Base-by-base conservation (phyloP, 2,113 vertebrate species). In the Anoura caudifer region DNA sequence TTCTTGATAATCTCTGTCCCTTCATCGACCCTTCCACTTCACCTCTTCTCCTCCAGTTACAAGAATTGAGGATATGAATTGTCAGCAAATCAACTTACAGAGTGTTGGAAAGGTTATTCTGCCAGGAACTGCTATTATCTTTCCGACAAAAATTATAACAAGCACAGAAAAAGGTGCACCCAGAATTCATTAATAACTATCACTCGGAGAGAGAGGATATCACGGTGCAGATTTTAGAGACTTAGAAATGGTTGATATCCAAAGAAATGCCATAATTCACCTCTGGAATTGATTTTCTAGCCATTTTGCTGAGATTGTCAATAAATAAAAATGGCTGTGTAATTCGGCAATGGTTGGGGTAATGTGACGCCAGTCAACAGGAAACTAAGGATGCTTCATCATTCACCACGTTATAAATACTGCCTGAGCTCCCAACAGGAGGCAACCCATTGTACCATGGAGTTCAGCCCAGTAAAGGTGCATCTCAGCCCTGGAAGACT, bases 121-220 rank as follows among this genome's bases (percentile, higher is more conserved):
- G 50, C 81, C 82, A 86, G 90, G 61, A 92, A 96, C 84, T 86
- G 90, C 90, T 96, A 93, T 96, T 94, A 97, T 92, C 92, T 95
- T 92, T 90, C 87, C 82, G 92, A 97, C 56, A 95, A 95, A 97
- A 97, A 93, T 95, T 94, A 95, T 92, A 96, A 97, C 85, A 92
- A 97, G 96, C 83, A 76, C 14, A 1, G 63, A 24, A 94, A 91
- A 96, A 94, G 41, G 86, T 91, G 65, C 38, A 94, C 83, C 91
- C 47, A 31, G 82, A 84, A 94, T 80, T 94, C 83, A 91, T 97
- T 96, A 95, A 93, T 96, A 96, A 93, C 52, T 88, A 91, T 69
- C 36, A 82, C 93, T 94, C 81, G 94, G 97, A 96, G 94, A 91
- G 56, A 87, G 76, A 90, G 20, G 43, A 38, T 72, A 79, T 65